Base-by-base conservation (phyloP, 2,888 invertebrate species). In the Harmothoe impar region DNA sequence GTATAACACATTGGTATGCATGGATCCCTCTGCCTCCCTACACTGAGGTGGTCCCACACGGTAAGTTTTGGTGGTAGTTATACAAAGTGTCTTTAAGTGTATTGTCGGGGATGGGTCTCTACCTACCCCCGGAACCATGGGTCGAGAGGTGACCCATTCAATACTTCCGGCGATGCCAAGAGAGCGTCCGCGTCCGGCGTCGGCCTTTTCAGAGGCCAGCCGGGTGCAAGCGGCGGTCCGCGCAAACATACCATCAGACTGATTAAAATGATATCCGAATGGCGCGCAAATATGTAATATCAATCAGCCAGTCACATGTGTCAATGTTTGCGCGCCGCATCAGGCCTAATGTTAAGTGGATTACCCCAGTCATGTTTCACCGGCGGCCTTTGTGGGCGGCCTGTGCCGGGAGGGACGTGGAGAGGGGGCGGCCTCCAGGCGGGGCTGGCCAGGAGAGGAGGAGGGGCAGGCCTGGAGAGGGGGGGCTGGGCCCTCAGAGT, bases 261-360 rank as follows among this genome's bases (percentile, higher is more conserved):
- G 89, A 89, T 89, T 89, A 89, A 77, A 89, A 77, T 89, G 89
- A 89, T 89, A 89, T 89, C 89, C 72, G 72, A 77, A 51, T 68
- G 89, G 77, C 72, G 72, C 52, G 43, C 89, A 89, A 89, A 89
- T 89, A 89, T 89, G 89, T 77, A 68, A 89, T 89, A 89, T 77
- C 89, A 89, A 89, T 68, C 89, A 77, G 51, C 52, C 77, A 35
- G 35, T 43, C 84, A 77, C 90, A 90, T 81, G 78, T 54, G 77
- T 77, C 77, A 90, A 78, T 90, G 90, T 90, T 90, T 90, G 90
- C 84, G 25, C 23, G 54, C 56, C 51, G 81, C 51, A 78, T 90
- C 78, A 81, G 52, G 84, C 52, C 78, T 90, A 84, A 90, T 90
- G 81, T 81, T 90, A 90, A 90, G 56, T 90, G 90, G 56, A 90